Percentiles rank a stretch among this genome's conserved stretches.
phyloP scores from a whole-genome alignment of 2,888 invertebrate species.

The Phortica magna region DNA sequence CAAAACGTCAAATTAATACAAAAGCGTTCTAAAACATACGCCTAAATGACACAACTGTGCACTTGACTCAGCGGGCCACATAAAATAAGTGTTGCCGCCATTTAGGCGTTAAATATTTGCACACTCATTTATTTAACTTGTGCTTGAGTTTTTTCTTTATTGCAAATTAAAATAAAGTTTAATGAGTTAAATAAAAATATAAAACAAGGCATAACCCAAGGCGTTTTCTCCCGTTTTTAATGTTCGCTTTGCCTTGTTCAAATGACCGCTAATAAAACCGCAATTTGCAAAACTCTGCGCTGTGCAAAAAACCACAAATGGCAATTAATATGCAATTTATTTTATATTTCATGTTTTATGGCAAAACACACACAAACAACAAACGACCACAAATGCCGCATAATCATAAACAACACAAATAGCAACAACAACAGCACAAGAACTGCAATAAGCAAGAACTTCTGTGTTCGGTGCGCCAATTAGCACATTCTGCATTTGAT shows the following conservation, averaged over 20 bases:
- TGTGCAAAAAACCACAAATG: constrained; percentile 53
- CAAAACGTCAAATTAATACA: constrained; percentile 14
- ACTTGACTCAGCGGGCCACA: background rate
- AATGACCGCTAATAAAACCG: constrained; percentile 5
- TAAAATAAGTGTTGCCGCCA: constrained; percentile 16
- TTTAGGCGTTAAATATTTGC: constrained; percentile 30
- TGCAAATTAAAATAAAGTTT: background rate
- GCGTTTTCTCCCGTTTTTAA: background rate
- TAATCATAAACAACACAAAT: background rate
- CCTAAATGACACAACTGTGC: background rate
- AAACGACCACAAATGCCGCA: background rate
- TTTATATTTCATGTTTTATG: constrained; percentile 14
- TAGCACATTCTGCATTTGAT: background rate
- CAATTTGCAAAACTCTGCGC: background rate
- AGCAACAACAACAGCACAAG: background rate
- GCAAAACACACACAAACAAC: constrained; percentile 24
- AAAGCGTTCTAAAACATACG: background rate
- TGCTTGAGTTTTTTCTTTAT: background rate
- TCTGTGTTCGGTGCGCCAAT: background rate
- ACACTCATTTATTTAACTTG: constrained; percentile 26
- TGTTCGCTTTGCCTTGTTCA: background rate
- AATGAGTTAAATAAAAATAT: background rate
- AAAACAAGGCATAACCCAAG: background rate
- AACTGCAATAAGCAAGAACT: background rate
- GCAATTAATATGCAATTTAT: constrained; percentile 57